Evolutionary conservation across 2,888 invertebrate genomes (phyloP).

Genomic region (Lycia hirtaria): DNA sequence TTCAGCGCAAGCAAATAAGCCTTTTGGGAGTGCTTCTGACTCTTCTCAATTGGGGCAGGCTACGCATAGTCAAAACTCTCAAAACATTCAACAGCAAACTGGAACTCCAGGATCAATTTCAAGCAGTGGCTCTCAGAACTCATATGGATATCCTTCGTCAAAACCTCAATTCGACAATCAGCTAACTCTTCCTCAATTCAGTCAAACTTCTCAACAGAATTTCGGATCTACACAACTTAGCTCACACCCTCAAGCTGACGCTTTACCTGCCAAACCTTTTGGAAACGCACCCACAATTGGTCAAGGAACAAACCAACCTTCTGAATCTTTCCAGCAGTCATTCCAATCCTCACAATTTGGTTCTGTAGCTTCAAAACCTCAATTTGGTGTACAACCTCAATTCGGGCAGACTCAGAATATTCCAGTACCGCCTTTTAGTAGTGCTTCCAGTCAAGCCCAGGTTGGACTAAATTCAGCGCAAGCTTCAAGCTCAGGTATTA

Average conservation of each 20-base stretch:
- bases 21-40: conserved; percentile 6
- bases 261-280: conserved; percentile 12
- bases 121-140: conserved; percentile 7
- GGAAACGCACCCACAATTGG: conserved; percentile 16
- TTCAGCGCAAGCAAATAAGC: not conserved
- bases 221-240: conserved; percentile 13
- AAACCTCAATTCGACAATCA: conserved; percentile 33
- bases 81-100: conserved; percentile 6
- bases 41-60: conserved; percentile 8
- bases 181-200: conserved; percentile 22
- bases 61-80: conserved; percentile 4
- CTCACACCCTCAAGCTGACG: conserved; percentile 16
- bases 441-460: conserved; percentile 32
- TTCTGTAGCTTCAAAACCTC: conserved; percentile 34
- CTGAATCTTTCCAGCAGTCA: conserved; percentile 26
- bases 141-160: conserved; percentile 24
- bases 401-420: conserved; percentile 19
- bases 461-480: conserved; percentile 28
- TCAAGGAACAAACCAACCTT: conserved; percentile 13
- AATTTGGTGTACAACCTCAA: conserved; percentile 39
- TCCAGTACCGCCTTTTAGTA: conserved; percentile 18
- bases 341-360: conserved; percentile 40
- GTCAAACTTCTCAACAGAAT: conserved; percentile 21
- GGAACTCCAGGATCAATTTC: conserved; percentile 13
- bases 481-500: conserved; percentile 14